Evolutionary conservation across 1,140 invertebrate genomes (phyloP).

Genomic region (Macrobrachium rosenbergii): DNA sequence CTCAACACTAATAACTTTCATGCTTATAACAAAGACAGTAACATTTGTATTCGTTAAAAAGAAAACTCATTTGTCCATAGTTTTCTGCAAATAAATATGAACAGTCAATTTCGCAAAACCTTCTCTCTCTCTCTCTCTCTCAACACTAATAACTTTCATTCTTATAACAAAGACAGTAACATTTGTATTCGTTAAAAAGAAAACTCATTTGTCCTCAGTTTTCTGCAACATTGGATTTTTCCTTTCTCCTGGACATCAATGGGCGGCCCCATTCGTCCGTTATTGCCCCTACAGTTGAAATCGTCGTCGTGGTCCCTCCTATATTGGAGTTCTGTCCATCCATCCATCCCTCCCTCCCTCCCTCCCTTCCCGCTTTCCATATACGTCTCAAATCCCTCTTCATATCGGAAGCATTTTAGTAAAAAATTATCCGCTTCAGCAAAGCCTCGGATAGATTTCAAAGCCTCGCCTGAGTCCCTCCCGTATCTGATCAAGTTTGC

Average conservation of each 20-base stretch:
- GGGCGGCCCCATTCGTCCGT: too few species aligned
- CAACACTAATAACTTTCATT: not conserved
- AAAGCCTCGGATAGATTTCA: not conserved
- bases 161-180: not conserved
- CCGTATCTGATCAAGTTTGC: not conserved
- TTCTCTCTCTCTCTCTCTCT: not conserved
- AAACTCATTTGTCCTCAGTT: not conserved
- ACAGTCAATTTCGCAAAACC: not conserved
- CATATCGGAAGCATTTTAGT: not conserved
- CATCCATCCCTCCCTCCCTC: not conserved
- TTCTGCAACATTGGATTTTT: not conserved
- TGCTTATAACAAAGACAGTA: not conserved
- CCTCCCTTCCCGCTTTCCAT: not conserved
- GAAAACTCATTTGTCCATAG: not conserved
- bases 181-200: not conserved
- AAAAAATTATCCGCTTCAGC: not conserved
- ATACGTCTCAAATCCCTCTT: not conserved
- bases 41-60: not conserved
- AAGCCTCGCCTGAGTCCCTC: not conserved
- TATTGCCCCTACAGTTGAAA: too few species aligned
- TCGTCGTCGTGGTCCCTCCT: not conserved
- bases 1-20: not conserved
- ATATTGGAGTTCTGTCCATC: not conserved
- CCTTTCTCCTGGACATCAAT: not conserved
- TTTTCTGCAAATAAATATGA: too few species aligned